Evolutionary conservation across 2,113 vertebrate species (phyloP), one percentile per base, ranked within the genome.

Genomic region (Eleginops maclovinus): DNA sequence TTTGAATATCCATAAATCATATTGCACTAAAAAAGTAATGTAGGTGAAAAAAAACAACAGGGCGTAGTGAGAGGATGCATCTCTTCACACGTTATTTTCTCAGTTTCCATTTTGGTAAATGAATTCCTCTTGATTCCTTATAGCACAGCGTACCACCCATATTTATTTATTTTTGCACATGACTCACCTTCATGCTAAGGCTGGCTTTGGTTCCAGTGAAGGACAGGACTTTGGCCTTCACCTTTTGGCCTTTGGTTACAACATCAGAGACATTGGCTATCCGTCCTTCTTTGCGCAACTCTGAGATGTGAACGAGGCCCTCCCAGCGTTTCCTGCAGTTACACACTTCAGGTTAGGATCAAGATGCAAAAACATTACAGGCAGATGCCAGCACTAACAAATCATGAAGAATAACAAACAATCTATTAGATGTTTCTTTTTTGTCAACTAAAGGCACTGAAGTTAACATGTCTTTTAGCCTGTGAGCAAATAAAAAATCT

Each of bases 161-260:
- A 16, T n/a, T 36, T 1, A 36, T 36, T 15, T 46, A 8, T 26
- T n/a, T 12, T 16, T 16, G 47, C 0, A 7, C 10, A 10, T 4
- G 14, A 53, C 69, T 89, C 88, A 98, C 97, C 96, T 98, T 98
- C 97, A 98, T 98, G 88, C 97, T 98, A 24, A 98, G 90, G 85
- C 97, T 98, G 77, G 97, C 97, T 91, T 98, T 98, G 75, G 96
- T 97, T 51, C 97, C 97, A 9, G 97, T 98, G 79, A 98, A 98
- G 6, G 96, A 97, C 6, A 98, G 89, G 16, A 98, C 97, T 84
- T 98, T 98, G 83, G 98, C 93, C 75, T 98, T 98, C 47, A 98
- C 97, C 88, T 95, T 96, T 75, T 98, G 97, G 54, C 97, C 96
- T 95, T 96, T 98, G 93, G 94, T 96, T 77, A 98, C 97, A n/a